These are phyloP conservation scores for Lates japonicus DNA, from an alignment of 2,797 vertebrate genomes.

Conservation along the genomic window DNA sequence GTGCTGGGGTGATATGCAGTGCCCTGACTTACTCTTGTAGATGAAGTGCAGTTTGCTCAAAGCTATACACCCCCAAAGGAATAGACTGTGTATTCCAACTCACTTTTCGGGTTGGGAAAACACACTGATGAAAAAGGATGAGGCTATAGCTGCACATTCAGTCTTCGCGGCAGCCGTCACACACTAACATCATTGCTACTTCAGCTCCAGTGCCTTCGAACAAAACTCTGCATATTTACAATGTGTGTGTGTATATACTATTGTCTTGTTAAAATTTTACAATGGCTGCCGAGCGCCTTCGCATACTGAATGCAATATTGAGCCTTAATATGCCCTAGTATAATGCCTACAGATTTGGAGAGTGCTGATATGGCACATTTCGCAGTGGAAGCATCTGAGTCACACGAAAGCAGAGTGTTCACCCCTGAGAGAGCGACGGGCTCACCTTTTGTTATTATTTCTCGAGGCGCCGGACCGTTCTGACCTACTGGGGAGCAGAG, in stretches of 20 bases:
- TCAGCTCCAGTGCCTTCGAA: constrained; percentile 73
- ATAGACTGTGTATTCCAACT: constrained; percentile 70
- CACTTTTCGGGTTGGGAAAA: constrained; percentile 73
- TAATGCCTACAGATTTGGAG: constrained; percentile 70
- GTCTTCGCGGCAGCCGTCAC: constrained; percentile 66
- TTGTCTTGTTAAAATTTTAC: constrained; percentile 79
- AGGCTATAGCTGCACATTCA: constrained; percentile 60
- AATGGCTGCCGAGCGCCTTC: constrained; percentile 60
- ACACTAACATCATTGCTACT: constrained; percentile 77
- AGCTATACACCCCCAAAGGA: constrained; percentile 65
- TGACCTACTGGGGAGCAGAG: constrained; percentile 82
- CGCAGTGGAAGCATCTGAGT: constrained; percentile 53
- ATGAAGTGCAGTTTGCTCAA: constrained; percentile 74
- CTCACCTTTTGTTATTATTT: constrained; percentile 85
- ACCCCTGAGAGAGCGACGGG: constrained; percentile 69
- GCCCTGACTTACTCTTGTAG: constrained; percentile 70
- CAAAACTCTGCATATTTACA: constrained; percentile 78
- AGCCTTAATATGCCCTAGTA: constrained; percentile 67
- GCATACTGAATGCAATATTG: constrained; percentile 60
- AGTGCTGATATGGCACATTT: constrained; percentile 76
- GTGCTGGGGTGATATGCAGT: constrained; percentile 60
- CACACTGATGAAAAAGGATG: constrained; percentile 79
- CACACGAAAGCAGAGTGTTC: constrained; percentile 42
- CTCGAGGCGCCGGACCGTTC: constrained; percentile 70
- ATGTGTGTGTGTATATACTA: constrained; percentile 52